Base-by-base conservation (phyloP, 1,140 invertebrate genomes). In the Drosophila punjabiensis region DNA sequence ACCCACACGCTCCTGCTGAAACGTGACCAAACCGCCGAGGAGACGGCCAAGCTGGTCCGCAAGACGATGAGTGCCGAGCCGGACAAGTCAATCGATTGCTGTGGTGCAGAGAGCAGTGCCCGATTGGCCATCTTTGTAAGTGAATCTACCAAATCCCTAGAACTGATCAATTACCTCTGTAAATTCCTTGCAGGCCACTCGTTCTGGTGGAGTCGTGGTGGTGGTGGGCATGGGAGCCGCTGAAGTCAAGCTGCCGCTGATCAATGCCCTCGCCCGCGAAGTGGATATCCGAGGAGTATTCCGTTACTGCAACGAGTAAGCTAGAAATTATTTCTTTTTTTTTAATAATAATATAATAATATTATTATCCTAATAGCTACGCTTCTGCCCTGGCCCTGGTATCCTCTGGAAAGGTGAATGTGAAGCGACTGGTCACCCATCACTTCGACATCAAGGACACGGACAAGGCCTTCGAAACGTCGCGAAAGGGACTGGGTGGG, bases 251-350 rank as follows among this genome's bases (percentile, higher is more conserved):
- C 64, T 99, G 41, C 98, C 98, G 6, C 93, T 99, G 52, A 95
- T 97, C 2, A 95, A 96, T 90, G 97, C 98, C 1, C 93, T 97
- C 11, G 93, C 95, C 0, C 93, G 96, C 68, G 98, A 99, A 95
- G 96, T 99, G 8, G 98, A 99, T 92, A 97, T 99, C 64, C 94
- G 96, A 85, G 98, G 98, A 37, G 95, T 98, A 30, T 99, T 99
- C 93, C 95, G 98, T 94, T 99, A 99, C 92, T 96, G 95, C 52
- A 98, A 99, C 94, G 97, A 98, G 92, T 93, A 55, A 90, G 80
- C 67, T 3, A 16, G 9, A 30, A 11, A 16, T 5, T 1, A 9
- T 30, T 5, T 50, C 0, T 3, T 13, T 24, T 7, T 4, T 10
- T 43, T 0, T 4, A 24, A 14, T 28, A 16, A 9, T 28, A 9